phyloP scores from a whole-genome alignment of 2,797 vertebrate genomes.

The Chelonia mydas region DNA sequence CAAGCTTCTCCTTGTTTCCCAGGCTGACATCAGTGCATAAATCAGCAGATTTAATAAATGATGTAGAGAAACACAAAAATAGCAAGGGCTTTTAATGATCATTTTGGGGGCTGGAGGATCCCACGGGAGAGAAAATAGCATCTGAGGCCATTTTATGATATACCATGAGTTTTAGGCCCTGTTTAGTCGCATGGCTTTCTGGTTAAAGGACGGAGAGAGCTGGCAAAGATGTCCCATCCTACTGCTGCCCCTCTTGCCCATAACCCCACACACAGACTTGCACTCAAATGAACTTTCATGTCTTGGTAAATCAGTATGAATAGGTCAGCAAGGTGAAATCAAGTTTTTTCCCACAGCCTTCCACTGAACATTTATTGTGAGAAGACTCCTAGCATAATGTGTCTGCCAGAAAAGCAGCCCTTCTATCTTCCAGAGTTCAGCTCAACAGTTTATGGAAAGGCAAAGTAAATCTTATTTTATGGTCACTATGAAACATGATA shows the following conservation, averaged over 20 bases:
- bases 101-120: constrained; percentile 17
- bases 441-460: background rate
- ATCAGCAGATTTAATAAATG: constrained; percentile 26
- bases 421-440: background rate
- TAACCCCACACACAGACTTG: background rate
- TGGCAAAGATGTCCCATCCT: background rate
- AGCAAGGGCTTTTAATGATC: constrained; percentile 18
- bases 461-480: constrained; percentile 11
- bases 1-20: background rate
- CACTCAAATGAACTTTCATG: background rate
- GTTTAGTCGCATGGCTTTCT: background rate
- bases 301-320: background rate
- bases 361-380: background rate
- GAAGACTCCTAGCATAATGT: background rate
- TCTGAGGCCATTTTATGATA: constrained; percentile 14
- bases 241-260: background rate
- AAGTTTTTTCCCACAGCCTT: background rate
- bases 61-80: constrained; percentile 30
- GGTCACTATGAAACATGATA: background rate
- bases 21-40: constrained; percentile 2
- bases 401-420: background rate
- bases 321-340: background rate
- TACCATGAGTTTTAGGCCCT: background rate
- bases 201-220: no score
- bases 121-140: background rate